A percentile compares a stretch with the other conserved stretches of the same genome.
Conservation (phyloP, 2,797 vertebrate species). For the Benthosema pterotum region DNA sequence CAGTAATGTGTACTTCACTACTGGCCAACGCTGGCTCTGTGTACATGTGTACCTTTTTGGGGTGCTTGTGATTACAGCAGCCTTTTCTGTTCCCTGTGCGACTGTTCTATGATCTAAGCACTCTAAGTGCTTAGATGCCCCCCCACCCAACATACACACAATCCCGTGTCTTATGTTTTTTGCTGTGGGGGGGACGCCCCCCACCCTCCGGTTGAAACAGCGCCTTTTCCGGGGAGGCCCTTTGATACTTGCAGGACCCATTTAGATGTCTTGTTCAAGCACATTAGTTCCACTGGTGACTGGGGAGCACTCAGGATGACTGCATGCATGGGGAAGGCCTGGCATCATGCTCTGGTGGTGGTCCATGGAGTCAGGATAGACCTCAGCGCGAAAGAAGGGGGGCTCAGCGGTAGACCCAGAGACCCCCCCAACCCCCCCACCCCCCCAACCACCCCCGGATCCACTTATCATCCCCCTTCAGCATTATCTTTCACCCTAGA, state of each 20-base stretch:
- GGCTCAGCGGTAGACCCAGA: conserved; percentile 20
- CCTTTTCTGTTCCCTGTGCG: conserved; percentile 55
- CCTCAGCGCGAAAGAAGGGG: conserved; percentile 9
- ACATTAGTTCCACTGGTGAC: conserved; percentile 78
- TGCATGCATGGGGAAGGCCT: conserved; percentile 23
- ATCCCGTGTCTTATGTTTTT: conserved; percentile 59
- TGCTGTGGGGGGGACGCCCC: conserved; percentile 61
- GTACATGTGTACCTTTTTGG: conserved; percentile 51
- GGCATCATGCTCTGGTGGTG: conserved; percentile 35
- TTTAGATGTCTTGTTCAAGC: conserved; percentile 71
- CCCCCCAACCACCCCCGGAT: no score
- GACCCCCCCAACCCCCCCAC: no score
- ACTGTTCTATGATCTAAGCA: conserved; percentile 63
- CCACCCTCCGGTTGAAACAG: conserved; percentile 49
- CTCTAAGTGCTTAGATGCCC: conserved; percentile 57
- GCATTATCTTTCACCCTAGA: conserved; percentile 52
- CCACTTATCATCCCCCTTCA: conserved; percentile 33
- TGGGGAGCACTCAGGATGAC: conserved; percentile 49
- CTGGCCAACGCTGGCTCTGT: conserved; percentile 59
- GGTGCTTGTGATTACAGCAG: conserved; percentile 48
- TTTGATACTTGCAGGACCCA: conserved; percentile 72
- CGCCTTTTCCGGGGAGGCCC: conserved; percentile 49
- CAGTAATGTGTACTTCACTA: no score
- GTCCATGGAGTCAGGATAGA: conserved; percentile 16
- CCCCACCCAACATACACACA: no score